These are phyloP conservation scores for Apis dorsata DNA, from an alignment of 1,140 invertebrate genomes.

Conservation along the genomic window DNA sequence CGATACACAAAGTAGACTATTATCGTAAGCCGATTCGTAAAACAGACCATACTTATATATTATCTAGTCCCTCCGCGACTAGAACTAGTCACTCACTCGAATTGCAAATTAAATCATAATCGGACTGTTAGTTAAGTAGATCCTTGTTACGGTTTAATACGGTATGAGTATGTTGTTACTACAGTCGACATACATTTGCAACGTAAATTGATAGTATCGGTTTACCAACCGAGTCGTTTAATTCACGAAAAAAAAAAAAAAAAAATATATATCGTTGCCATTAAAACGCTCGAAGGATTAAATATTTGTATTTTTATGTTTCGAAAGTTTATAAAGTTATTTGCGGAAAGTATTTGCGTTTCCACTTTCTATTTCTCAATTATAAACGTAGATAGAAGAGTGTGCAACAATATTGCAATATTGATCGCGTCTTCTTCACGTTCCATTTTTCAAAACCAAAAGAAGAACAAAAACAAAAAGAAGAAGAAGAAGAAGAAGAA, in stretches of 20 bases:
- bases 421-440: no score
- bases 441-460: no score
- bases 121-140: background rate
- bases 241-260: no score
- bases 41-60: background rate
- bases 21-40: conserved; percentile 5
- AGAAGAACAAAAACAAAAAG: background rate
- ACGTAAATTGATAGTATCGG: background rate
- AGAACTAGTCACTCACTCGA: background rate
- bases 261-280: background rate
- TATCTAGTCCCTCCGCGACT: background rate
- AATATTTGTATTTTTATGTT: no score
- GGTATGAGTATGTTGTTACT: no score
- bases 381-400: no score
- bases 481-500: background rate
- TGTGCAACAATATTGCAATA: no score
- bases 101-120: background rate
- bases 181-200: background rate
- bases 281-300: no score
- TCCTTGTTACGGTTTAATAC: no score
- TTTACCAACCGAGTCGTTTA: background rate
- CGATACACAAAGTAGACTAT: background rate
- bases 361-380: no score
- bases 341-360: no score
- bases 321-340: no score